These are phyloP conservation scores for Liposcelis brunnea DNA, from an alignment of 2,888 invertebrate genomes.

Conservation along the genomic window DNA sequence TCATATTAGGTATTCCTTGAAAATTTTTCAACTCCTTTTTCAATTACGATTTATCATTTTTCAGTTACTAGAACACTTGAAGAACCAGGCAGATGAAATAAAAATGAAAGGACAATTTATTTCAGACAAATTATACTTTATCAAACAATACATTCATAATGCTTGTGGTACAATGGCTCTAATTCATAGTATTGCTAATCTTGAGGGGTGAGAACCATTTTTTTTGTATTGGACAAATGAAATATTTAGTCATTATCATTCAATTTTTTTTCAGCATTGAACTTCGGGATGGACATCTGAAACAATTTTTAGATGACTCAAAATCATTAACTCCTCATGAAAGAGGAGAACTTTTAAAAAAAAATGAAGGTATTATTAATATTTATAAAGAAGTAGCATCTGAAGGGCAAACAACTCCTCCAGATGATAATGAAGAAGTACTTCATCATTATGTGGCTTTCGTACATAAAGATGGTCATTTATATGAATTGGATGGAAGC, in stretches of 20 bases:
- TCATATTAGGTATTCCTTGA: too few relatives aligned
- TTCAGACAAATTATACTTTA: constrained; percentile 56
- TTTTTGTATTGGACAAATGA: background rate
- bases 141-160: constrained; percentile 82
- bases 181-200: constrained; percentile 81
- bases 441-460: constrained; percentile 85
- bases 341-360: constrained; percentile 56
- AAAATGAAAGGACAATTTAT: constrained; percentile 43
- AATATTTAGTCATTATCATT: background rate
- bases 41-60: too few relatives aligned
- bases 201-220: constrained; percentile 34
- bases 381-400: constrained; percentile 72
- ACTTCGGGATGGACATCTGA: constrained; percentile 52
- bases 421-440: constrained; percentile 57
- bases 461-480: constrained; percentile 58
- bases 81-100: constrained; percentile 46
- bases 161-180: constrained; percentile 97
- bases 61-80: constrained; percentile 50
- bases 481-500: constrained; percentile 79
- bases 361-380: constrained; percentile 51
- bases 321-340: constrained; percentile 48
- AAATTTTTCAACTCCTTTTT: too few relatives aligned
- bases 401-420: constrained; percentile 71
- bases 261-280: constrained; percentile 33
- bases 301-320: constrained; percentile 57